Conservation (phyloP, 2,797 vertebrate species). For the Cichlasoma orientale region DNA sequence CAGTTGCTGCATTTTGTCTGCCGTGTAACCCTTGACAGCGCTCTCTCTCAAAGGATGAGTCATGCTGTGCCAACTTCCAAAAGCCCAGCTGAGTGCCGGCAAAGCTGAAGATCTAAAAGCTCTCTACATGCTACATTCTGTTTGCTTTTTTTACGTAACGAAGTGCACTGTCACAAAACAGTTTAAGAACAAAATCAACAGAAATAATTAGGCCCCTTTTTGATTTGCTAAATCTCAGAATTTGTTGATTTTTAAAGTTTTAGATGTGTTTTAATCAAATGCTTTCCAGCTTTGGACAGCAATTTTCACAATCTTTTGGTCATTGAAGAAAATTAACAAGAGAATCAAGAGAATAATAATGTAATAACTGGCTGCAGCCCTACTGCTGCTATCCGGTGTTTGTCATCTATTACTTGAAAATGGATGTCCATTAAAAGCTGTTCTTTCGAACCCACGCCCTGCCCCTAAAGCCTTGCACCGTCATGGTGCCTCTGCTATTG, state of each 20-base stretch:
- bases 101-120: slow-evolving; percentile 4
- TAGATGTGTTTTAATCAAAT: neutral
- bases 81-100: slow-evolving; percentile 6
- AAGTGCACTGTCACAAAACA: neutral
- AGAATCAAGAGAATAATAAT: neutral
- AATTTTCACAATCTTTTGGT: neutral
- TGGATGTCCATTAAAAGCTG: slow-evolving; percentile 41
- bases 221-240: neutral
- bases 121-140: neutral
- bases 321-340: neutral
- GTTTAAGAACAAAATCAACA: neutral
- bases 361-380: neutral
- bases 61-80: slow-evolving; percentile 14
- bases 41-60: slow-evolving; percentile 32
- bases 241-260: neutral
- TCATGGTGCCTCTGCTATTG: slow-evolving; percentile 12
- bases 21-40: slow-evolving; percentile 24
- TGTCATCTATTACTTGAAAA: slow-evolving; percentile 15
- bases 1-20: slow-evolving; percentile 29
- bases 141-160: neutral
- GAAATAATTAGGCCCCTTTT: neutral
- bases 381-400: neutral
- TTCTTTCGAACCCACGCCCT: neutral
- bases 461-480: slow-evolving; percentile 15
- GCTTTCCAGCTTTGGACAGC: neutral